A percentile compares a stretch with the other conserved stretches of the same genome.
These are phyloP conservation scores for Invenusta paracnida DNA, from an alignment of 2,888 invertebrate genomes.

Conservation along the genomic window DNA sequence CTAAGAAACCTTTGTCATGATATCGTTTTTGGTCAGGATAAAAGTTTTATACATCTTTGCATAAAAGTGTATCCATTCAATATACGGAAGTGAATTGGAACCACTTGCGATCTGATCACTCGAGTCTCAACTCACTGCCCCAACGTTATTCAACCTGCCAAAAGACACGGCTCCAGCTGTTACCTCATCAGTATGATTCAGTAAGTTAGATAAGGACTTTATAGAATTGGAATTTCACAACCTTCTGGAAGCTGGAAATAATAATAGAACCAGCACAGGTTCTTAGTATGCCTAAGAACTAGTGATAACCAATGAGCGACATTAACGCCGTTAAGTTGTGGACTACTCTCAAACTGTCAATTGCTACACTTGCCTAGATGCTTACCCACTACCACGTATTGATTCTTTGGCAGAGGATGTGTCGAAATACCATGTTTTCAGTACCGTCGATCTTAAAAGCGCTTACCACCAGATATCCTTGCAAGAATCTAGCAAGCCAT, in stretches of 20 bases:
- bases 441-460: background rate
- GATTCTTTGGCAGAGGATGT: slow-evolving; percentile 20
- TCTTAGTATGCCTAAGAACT: slow-evolving; percentile 46
- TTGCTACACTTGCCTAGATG: slow-evolving; percentile 46
- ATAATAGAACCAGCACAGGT: too few relatives aligned
- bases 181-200: slow-evolving; percentile 35
- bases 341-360: slow-evolving; percentile 48
- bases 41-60: background rate
- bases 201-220: background rate
- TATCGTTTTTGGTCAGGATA: background rate
- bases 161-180: slow-evolving; percentile 2
- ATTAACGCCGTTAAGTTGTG: slow-evolving; percentile 44
- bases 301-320: slow-evolving; percentile 43
- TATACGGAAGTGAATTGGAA: background rate
- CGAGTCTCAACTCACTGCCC: background rate
- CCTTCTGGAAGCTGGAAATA: background rate
- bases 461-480: slow-evolving; percentile 27
- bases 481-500: background rate
- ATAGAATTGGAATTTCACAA: slow-evolving; percentile 28
- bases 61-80: slow-evolving; percentile 16
- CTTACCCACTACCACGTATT: slow-evolving; percentile 47
- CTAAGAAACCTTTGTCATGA: background rate
- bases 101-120: background rate
- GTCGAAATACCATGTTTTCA: background rate
- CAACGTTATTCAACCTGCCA: slow-evolving; percentile 7